Percentiles rank a stretch among this genome's conserved stretches.
Conservation (phyloP, 2,113 vertebrate species). For the Trinectes maculatus region DNA sequence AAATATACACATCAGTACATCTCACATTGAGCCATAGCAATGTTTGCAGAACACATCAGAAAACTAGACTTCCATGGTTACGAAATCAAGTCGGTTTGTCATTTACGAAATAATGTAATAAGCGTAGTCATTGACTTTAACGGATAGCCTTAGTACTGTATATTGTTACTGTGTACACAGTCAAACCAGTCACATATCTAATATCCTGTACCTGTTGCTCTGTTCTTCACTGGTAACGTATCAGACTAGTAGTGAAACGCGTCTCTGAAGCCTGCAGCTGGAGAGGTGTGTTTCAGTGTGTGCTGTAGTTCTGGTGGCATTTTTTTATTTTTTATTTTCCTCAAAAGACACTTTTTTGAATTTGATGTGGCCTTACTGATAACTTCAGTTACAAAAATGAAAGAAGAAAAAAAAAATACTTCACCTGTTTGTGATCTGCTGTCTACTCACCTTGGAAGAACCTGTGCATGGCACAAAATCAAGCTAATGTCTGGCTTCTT, state of each 20-base stretch:
- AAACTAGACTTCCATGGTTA: constrained; percentile 79
- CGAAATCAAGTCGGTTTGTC: constrained; percentile 43
- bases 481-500: constrained; percentile 52
- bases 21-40: constrained; percentile 75
- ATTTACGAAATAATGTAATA: constrained; percentile 59
- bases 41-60: constrained; percentile 77
- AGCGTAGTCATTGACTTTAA: constrained; percentile 58
- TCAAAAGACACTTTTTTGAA: constrained; percentile 62
- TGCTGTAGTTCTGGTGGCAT: constrained; percentile 58
- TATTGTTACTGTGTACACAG: constrained; percentile 65
- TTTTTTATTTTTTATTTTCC: constrained; percentile 12
- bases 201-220: constrained; percentile 57
- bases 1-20: constrained; percentile 62
- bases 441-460: constrained; percentile 63
- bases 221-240: constrained; percentile 57
- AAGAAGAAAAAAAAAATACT: constrained; percentile 10
- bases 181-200: constrained; percentile 71
- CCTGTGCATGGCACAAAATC: constrained; percentile 55
- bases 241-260: constrained; percentile 53
- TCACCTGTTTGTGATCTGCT: constrained; percentile 59
- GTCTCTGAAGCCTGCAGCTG: constrained; percentile 26
- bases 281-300: constrained; percentile 61
- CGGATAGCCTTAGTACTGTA: constrained; percentile 79
- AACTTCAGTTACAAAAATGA: constrained; percentile 58
- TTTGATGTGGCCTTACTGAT: constrained; percentile 84